These are phyloP conservation scores for Neoitamus cyanurus DNA, from an alignment of 2,888 invertebrate genomes.

Conservation along the genomic window DNA sequence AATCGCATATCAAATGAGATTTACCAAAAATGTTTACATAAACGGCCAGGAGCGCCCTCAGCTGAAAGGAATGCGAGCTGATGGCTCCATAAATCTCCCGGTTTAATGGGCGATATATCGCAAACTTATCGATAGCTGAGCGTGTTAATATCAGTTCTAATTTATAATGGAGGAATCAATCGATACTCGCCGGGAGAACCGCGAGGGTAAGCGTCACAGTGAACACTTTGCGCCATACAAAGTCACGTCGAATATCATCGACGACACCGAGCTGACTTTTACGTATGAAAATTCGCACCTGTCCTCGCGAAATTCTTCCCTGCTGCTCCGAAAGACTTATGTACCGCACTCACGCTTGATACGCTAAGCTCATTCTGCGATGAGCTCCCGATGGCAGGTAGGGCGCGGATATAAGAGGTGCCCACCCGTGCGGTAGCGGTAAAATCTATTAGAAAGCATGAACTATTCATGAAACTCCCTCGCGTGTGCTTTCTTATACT, in stretches of 20 bases:
- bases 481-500: conserved; percentile 34
- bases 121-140: conserved; percentile 16
- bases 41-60: neutral
- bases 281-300: conserved; percentile 37
- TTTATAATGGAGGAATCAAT: conserved; percentile 23
- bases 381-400: neutral
- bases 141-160: conserved; percentile 13
- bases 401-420: neutral
- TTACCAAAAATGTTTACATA: neutral
- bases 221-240: neutral
- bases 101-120: neutral
- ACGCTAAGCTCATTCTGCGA: neutral
- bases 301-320: neutral
- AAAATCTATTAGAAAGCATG: conserved; percentile 34
- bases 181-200: neutral
- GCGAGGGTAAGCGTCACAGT: neutral
- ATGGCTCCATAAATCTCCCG: neutral
- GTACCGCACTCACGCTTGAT: conserved; percentile 3
- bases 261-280: neutral
- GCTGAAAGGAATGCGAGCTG: neutral
- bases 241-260: neutral
- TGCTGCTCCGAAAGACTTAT: neutral
- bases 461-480: conserved; percentile 39
- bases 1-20: neutral
- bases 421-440: neutral